A percentile compares a stretch with the other conserved stretches of the same genome.
These are phyloP conservation scores for Anguilla rostrata DNA, from an alignment of 2,113 vertebrate genomes.

Conservation along the genomic window DNA sequence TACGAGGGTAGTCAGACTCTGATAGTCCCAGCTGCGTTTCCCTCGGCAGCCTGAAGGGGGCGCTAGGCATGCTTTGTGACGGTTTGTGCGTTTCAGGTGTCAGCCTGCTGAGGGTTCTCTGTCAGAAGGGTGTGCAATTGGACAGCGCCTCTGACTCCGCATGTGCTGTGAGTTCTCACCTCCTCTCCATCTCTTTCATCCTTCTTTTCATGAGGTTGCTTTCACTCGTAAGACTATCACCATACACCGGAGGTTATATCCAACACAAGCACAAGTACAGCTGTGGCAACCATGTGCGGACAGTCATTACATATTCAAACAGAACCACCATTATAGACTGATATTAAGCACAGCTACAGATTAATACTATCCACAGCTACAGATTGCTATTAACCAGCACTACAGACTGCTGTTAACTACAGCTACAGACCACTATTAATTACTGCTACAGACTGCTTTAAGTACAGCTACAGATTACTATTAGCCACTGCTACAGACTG, in stretches of 20 bases:
- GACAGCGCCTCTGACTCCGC: neutral
- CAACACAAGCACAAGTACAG: neutral
- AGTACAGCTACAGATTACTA: no score
- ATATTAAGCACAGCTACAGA: neutral
- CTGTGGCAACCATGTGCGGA: neutral
- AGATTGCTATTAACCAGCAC: no score
- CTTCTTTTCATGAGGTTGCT: neutral
- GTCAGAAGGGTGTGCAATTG: constrained; percentile 9
- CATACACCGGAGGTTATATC: no score
- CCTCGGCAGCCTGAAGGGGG: neutral
- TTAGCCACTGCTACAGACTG: no score
- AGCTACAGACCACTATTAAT: no score
- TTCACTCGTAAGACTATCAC: neutral
- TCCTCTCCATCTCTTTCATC: neutral
- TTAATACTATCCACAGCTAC: no score
- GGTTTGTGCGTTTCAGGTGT: neutral
- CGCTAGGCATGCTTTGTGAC: neutral
- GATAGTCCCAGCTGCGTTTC: neutral
- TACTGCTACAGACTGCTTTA: no score
- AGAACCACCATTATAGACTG: neutral
- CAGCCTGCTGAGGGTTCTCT: neutral
- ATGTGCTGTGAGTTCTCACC: neutral
- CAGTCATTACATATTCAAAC: neutral
- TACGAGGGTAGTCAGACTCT: neutral
- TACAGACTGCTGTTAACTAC: no score